Evolutionary conservation across 2,888 invertebrate genomes (phyloP).

Genomic region (Epinotia ramella): DNA sequence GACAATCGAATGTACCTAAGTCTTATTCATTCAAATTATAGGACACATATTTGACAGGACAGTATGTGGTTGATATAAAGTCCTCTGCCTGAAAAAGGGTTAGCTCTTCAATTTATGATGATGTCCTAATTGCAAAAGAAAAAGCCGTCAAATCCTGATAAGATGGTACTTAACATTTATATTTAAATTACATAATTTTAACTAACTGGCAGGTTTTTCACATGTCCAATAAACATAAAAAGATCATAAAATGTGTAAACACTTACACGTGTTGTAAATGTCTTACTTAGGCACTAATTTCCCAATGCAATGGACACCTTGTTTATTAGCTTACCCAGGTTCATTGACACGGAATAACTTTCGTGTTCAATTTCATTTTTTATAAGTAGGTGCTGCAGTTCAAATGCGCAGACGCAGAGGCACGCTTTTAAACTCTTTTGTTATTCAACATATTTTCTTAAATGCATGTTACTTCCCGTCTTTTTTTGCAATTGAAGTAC

Average conservation of each 20-base stretch:
- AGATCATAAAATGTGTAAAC: neutral
- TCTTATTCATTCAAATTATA: too few species aligned
- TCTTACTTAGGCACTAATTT: conserved; percentile 24
- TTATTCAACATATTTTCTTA: too few species aligned
- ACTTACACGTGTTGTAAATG: conserved; percentile 26
- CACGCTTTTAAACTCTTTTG: too few species aligned
- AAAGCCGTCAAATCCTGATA: neutral
- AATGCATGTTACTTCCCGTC: too few species aligned
- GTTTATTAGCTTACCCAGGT: conserved; percentile 42
- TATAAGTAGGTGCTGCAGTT: conserved; percentile 28
- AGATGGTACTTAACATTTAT: neutral
- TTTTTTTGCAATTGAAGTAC: too few species aligned
- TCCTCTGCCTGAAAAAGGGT: too few species aligned
- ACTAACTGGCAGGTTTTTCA: neutral
- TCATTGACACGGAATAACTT: conserved; percentile 43
- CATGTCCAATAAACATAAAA: neutral
- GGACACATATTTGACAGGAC: too few species aligned
- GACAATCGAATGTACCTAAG: too few species aligned
- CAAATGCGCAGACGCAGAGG: neutral
- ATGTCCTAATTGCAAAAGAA: neutral
- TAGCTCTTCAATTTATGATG: too few species aligned
- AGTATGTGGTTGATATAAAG: too few species aligned
- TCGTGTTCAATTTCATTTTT: conserved; percentile 37
- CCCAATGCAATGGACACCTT: conserved; percentile 29
- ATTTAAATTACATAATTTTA: neutral